Conservation (phyloP, 2,888 invertebrate genomes). For the Tricholauxania praeusta region DNA sequence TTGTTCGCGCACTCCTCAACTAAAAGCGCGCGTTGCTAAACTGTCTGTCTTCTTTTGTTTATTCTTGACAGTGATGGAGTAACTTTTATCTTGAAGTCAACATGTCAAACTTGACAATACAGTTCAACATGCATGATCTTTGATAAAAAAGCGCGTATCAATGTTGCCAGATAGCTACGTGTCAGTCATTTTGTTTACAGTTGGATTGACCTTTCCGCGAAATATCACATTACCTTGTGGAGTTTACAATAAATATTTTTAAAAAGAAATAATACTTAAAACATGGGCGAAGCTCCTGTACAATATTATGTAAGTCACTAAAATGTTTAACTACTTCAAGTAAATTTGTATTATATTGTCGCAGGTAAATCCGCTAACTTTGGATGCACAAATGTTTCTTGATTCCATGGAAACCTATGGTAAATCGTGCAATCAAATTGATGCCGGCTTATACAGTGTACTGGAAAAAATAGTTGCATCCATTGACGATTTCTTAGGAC, state of each 20-base stretch:
- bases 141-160: no score
- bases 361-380: conserved; percentile 58
- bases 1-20: accelerated
- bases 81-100: no score
- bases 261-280: neutral
- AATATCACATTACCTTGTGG: no score
- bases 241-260: no score
- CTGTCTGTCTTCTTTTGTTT: no score
- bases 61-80: no score
- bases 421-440: conserved; percentile 47
- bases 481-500: conserved; percentile 55
- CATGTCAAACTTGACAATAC: no score
- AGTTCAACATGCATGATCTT: no score
- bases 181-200: no score
- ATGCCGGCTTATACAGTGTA: conserved; percentile 51
- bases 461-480: conserved; percentile 54
- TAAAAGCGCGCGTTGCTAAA: no score
- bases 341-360: neutral
- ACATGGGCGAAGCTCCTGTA: conserved; percentile 2
- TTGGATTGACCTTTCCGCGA: no score
- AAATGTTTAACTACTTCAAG: neutral
- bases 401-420: conserved; percentile 49
- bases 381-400: conserved; percentile 58
- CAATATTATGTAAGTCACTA: conserved; percentile 22
- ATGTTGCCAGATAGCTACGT: no score